These are phyloP conservation scores for Eremobia ochroleuca DNA, from an alignment of 2,888 invertebrate species.

Conservation along the genomic window DNA sequence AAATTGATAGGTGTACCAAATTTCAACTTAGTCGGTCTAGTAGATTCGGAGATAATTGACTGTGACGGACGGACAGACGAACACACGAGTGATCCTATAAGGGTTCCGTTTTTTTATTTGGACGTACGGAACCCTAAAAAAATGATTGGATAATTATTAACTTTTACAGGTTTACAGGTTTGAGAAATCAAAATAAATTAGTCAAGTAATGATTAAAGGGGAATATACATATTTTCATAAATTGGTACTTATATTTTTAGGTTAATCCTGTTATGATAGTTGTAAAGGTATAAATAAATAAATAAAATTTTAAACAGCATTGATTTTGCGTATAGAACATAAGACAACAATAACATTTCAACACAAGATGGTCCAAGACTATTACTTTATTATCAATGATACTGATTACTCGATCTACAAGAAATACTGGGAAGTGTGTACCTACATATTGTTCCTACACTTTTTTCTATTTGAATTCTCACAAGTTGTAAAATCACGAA, in stretches of 20 bases:
- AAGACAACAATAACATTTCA: not conserved
- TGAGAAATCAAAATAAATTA: not conserved
- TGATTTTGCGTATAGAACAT: not conserved
- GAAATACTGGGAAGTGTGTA: not conserved
- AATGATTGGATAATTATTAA: not conserved
- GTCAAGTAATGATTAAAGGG: not conserved
- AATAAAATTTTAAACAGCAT: not conserved
- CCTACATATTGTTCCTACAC: not conserved
- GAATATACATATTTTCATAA: not conserved
- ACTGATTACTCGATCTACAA: not conserved
- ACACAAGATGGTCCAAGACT: not conserved
- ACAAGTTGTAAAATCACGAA: slow-evolving; percentile 18
- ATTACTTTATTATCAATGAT: not conserved
- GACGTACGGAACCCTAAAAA: no score
- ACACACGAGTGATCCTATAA: no score
- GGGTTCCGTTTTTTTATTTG: no score
- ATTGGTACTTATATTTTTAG: not conserved
- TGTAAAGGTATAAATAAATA: no score
- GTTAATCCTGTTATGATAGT: no score
- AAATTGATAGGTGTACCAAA: no score
- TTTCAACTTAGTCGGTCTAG: no score
- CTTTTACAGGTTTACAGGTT: not conserved
- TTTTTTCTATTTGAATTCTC: not conserved
- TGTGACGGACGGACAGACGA: no score
- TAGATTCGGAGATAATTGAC: no score